Evolutionary conservation across 1,140 invertebrate genomes (phyloP).

Genomic region (Lepidostoma basale): DNA sequence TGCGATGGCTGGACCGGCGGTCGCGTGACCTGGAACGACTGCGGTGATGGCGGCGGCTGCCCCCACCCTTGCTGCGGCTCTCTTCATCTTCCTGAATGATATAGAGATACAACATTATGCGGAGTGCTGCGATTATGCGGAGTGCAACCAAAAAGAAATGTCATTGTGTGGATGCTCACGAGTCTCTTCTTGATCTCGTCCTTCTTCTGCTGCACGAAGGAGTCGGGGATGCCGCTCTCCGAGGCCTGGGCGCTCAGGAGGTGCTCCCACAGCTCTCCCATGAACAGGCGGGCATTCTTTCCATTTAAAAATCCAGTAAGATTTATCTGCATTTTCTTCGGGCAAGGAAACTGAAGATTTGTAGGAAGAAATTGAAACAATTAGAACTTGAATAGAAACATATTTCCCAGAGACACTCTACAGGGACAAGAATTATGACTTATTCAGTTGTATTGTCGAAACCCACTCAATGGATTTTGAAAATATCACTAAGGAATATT

Average conservation of each 20-base stretch:
- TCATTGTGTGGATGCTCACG: too few species aligned
- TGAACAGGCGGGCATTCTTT: constrained; percentile 96
- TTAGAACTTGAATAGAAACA: too few species aligned
- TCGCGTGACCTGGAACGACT: constrained; percentile 41
- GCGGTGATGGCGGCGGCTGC: constrained; percentile 47
- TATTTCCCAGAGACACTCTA: too few species aligned
- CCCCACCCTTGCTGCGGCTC: constrained; percentile 50
- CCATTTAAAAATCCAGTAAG: constrained; percentile 98
- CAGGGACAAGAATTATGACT: too few species aligned
- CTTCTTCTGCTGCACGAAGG: constrained; percentile 93
- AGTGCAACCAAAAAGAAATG: too few species aligned
- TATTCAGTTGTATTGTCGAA: too few species aligned
- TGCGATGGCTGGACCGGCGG: constrained; percentile 38
- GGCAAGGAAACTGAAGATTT: constrained; percentile 81
- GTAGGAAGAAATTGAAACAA: constrained; percentile 23
- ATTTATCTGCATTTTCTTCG: constrained; percentile 99
- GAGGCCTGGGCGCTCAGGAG: constrained; percentile 94
- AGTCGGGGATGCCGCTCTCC: constrained; percentile 90
- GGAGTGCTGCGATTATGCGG: not conserved
- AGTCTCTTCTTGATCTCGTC: constrained; percentile 88
- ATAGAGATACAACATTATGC: not conserved
- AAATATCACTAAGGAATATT: too few species aligned
- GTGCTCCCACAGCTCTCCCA: constrained; percentile 95
- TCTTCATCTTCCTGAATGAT: constrained; percentile 57
- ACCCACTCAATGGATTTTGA: too few species aligned